A percentile compares a stretch with the other conserved stretches of the same genome.
Evolutionary conservation across 35 echinoderm and acorn worm species (phyloP).

Genomic region (Ophioderma brevispina): DNA sequence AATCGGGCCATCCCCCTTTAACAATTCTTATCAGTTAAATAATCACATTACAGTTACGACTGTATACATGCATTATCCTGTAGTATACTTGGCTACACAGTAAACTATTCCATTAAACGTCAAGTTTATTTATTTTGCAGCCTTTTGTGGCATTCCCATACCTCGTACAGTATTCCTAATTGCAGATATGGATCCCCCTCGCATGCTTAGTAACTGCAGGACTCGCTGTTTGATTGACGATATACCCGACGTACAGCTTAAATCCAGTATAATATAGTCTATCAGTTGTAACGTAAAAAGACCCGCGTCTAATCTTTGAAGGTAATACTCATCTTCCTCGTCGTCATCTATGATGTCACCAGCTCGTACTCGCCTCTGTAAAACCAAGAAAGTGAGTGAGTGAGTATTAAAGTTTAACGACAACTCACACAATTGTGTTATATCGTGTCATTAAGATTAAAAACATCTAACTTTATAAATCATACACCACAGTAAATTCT

Average conservation of each 20-base stretch:
- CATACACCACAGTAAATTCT: too few relatives aligned
- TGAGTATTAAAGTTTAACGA: too few relatives aligned
- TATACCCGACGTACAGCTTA: slow-evolving; percentile 77
- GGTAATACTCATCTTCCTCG: slow-evolving; percentile 95
- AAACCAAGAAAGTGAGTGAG: slow-evolving; percentile 2
- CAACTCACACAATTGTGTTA: too few relatives aligned
- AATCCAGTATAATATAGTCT: slow-evolving; percentile 91
- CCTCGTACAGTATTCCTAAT: slow-evolving; percentile 90
- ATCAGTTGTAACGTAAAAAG: slow-evolving; percentile 92
- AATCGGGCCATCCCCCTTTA: too few relatives aligned
- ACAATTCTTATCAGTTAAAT: not conserved
- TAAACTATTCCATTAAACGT: too few relatives aligned
- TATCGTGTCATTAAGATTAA: too few relatives aligned
- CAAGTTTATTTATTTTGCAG: too few relatives aligned
- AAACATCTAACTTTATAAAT: too few relatives aligned
- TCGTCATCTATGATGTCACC: slow-evolving; percentile 97
- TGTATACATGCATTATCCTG: too few relatives aligned
- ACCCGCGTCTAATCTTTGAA: slow-evolving; percentile 88
- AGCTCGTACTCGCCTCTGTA: slow-evolving; percentile 53
- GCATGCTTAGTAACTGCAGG: slow-evolving; percentile 89
- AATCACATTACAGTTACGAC: not conserved
- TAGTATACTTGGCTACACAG: too few relatives aligned
- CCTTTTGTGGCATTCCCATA: too few relatives aligned
- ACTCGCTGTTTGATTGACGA: slow-evolving; percentile 80
- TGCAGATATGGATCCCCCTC: slow-evolving; percentile 75